Conservation (phyloP, 1,140 invertebrate genomes). For the Cephus cinctus region DNA sequence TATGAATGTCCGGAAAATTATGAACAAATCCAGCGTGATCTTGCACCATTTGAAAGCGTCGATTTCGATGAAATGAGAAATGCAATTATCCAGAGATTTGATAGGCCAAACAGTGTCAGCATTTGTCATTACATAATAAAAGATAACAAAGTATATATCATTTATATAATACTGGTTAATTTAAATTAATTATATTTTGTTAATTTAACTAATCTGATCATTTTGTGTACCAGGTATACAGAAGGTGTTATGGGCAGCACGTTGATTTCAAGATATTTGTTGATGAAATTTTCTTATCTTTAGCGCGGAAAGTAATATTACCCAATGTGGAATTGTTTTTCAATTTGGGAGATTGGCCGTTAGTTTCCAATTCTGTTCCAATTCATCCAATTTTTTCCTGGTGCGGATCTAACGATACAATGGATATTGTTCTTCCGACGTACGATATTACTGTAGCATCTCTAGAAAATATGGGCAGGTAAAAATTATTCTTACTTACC, state of each 20-base stretch:
- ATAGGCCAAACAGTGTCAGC: slow-evolving; percentile 76
- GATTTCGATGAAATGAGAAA: slow-evolving; percentile 71
- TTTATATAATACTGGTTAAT: slow-evolving; percentile 7
- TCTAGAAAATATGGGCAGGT: slow-evolving; percentile 89
- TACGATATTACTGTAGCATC: slow-evolving; percentile 93
- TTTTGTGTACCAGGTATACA: slow-evolving; percentile 62
- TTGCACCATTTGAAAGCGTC: slow-evolving; percentile 68
- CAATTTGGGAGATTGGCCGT: slow-evolving; percentile 95
- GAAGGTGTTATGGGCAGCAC: slow-evolving; percentile 90
- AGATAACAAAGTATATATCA: slow-evolving; percentile 68
- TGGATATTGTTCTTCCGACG: slow-evolving; percentile 92
- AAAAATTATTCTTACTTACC: slow-evolving; percentile 20
- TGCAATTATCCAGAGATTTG: slow-evolving; percentile 65
- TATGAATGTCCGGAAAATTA: slow-evolving; percentile 69
- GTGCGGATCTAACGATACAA: slow-evolving; percentile 84
- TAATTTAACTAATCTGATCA: slow-evolving; percentile 11
- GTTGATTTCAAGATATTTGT: slow-evolving; percentile 96
- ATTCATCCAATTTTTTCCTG: slow-evolving; percentile 91
- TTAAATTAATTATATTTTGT: slow-evolving; percentile 14
- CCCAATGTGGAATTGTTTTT: slow-evolving; percentile 90
- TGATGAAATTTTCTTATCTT: slow-evolving; percentile 83
- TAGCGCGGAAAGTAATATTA: slow-evolving; percentile 78
- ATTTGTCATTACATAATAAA: slow-evolving; percentile 90
- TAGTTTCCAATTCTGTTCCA: slow-evolving; percentile 61
- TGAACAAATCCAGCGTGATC: slow-evolving; percentile 74